Base-by-base conservation (phyloP, 2,797 vertebrate species). In the Sebastes flavidus region DNA sequence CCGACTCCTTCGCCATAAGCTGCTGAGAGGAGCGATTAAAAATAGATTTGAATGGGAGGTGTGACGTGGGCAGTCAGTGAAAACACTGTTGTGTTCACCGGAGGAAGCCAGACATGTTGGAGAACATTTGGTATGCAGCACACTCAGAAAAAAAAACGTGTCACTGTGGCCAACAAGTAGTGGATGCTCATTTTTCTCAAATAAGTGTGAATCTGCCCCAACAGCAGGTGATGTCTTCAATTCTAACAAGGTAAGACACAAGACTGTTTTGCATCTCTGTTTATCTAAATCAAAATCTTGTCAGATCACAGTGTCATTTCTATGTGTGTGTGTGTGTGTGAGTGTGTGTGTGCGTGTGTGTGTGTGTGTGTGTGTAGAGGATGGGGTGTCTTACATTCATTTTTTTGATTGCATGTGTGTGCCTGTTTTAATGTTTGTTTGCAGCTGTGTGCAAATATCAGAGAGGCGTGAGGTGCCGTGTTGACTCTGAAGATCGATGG, bases 21-120 rank as follows among this genome's bases (percentile, higher is more conserved):
- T 85, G 81, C 88, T 60, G 72, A 84, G 79, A 75, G 73, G 66
- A 85, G 70, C 3, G 85, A 82, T 78, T 77, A 74, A 91, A 49
- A 90, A 92, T 91, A 90, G 87, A 79, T 77, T 60, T 84, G 88
- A 90, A 90, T 89, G 83, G 89, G 91, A 92, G 91, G 92, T 93
- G 94, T 89, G 73, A 93, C 73, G 93, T 92, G 91, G 92, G 92
- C 82, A 76, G 81, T 60, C 68, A 75, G 80, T 79, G 87, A 80
- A 91, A 88, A 87, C 81, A 75, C 86, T 78, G 85, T 80, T 85
- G 78, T 78, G 79, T 52, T 91, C 91, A 78, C 76, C 42, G 61
- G 32, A 87, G 90, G 89, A 93, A 90, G 89, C 91, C 91, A 85
- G 88, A 87, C 89, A 87, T 90, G 89, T 88, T 87, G 86, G 82